Base-by-base conservation (phyloP, 2,113 vertebrate genomes). In the Halcyon senegalensis region DNA sequence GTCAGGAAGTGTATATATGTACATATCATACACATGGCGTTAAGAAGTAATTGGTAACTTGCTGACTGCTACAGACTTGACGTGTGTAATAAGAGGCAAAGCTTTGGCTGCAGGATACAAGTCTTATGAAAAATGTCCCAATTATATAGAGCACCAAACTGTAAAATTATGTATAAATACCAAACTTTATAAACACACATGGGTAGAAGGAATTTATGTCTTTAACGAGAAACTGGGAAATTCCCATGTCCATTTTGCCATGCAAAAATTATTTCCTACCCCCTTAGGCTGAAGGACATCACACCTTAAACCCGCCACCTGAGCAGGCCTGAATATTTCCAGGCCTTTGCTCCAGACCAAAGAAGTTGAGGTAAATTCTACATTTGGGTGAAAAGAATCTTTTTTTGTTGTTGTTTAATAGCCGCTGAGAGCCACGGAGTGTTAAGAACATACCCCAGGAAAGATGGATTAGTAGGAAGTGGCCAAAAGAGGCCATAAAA, bases 401-500 rank as follows among this genome's bases (percentile, higher is more conserved):
- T 93, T 89, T 92, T 96, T 81, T 93, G 91, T 95, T 97, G 95
- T 96, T 97, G 94, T 96, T 91, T 86, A 96, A 96, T 72, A 96
- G 86, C 73, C 69, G 90, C 62, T 76, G 75, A 97, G 68, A 92
- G 86, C 91, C 72, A 12, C 73, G 66, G 73, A 96, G 94, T 93
- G 92, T 94, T 97, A 94, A 96, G 90, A 96, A 94, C 72, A 79
- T 87, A 97, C 28, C 86, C 86, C 74, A 92, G 37, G 62, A 96
- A 96, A 96, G 92, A 95, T 13, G 83, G 89, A 96, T 96, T 97
- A 94, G 91, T 89, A 96, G 86, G 84, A 96, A 96, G 96, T 96
- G 96, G 84, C 95, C 95, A 94, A 93, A 96, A 96, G 92, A 95
- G 80, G 92, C 84, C 89, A 95, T 96, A 96, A 97, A 96, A 96